phyloP scores from a whole-genome alignment of 1,140 invertebrate species.

The Aricia agestis region DNA sequence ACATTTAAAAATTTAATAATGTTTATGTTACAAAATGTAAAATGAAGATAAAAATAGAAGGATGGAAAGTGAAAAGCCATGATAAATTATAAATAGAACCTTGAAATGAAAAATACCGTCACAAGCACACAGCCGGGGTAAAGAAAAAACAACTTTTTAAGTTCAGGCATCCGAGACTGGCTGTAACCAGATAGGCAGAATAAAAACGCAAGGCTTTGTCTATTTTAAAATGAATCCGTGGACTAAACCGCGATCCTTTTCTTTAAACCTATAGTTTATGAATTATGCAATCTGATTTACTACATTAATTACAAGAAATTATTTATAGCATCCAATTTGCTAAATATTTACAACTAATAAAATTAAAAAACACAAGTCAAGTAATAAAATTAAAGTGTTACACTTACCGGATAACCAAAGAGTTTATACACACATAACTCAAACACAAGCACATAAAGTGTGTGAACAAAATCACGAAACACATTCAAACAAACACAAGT shows the following conservation, averaged over 20 bases:
- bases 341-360: background rate
- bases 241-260: background rate
- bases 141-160: constrained; percentile 26
- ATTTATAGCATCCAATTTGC: background rate
- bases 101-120: constrained; percentile 14
- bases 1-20: background rate
- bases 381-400: constrained; percentile 18
- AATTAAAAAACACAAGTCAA: too few species aligned
- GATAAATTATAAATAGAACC: constrained; percentile 14
- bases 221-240: constrained; percentile 28
- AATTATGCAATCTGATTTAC: background rate
- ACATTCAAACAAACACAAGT: constrained; percentile 15
- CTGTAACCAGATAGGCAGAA: constrained; percentile 26
- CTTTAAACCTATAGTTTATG: background rate
- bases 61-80: background rate
- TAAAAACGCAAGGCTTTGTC: constrained; percentile 29
- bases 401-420: constrained; percentile 45
- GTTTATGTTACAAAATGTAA: background rate
- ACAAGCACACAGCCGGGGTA: constrained; percentile 17
- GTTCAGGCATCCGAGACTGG: constrained; percentile 22
- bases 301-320: background rate
- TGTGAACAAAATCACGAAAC: constrained; percentile 36
- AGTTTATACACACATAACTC: constrained; percentile 27
- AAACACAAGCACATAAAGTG: constrained; percentile 23
- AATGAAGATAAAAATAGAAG: background rate